Base-by-base conservation (phyloP, 2,797 vertebrate genomes). In the Columba guinea region DNA sequence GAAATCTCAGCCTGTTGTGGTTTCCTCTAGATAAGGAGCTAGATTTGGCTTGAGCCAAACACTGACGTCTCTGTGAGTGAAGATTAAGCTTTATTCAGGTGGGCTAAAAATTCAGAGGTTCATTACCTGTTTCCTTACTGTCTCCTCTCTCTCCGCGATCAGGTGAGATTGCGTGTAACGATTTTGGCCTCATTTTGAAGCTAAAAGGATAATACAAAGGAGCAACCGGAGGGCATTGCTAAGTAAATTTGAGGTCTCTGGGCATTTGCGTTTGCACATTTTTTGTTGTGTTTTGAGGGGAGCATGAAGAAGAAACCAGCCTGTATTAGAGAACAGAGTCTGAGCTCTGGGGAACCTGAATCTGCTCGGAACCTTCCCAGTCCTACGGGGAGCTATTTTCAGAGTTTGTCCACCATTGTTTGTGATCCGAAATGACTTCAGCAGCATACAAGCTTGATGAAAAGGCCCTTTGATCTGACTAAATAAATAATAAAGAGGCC, bases 391-490 rank as follows among this genome's bases (percentile, higher is more conserved):
- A 97, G 95, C 97, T 97, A 96, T 97, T 97, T 98, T 97, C 95
- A 97, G 96, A 97, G 94, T 94, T 97, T 96, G 96, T 97, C 97
- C 96, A 96, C 95, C 91, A 97, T 97, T 97, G 97, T 98, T 97
- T 96, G 94, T 95, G 96, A 97, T 98, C 95, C 97, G 97, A 97
- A 97, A 97, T 97, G 96, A 97, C 97, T 98, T 97, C 96, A 95
- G 96, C 94, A 96, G 96, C 97, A 97, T 97, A 97, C 97, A 95
- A 97, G 97, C 94, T 96, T 97, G 95, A 97, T 97, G 93, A 97
- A 97, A 97, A 97, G 97, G 96, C 95, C 89, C 96, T 98, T 98
- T 98, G 97, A 97, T 98, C 97, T 98, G 91, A 71, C 96, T 97
- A 97, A 97, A 97, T 97, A 97, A 98, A 97, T 98, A 98, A 97